A percentile compares a stretch with the other conserved stretches of the same genome.
phyloP scores from a whole-genome alignment of 2,113 vertebrate species.

The Willisornis vidua region DNA sequence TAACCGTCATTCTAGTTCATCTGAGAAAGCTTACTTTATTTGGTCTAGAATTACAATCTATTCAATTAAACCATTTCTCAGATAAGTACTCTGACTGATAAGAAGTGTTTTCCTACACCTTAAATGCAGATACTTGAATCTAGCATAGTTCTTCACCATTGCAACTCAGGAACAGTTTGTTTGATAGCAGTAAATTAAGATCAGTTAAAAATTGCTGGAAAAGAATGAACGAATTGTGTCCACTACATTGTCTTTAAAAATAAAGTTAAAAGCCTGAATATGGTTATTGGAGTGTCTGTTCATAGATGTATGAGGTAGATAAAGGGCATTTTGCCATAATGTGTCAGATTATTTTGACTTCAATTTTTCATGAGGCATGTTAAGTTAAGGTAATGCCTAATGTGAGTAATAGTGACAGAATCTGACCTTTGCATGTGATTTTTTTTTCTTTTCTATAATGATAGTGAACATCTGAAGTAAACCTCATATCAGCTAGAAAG shows the following conservation, averaged over 20 bases:
- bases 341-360: slow-evolving; percentile 58
- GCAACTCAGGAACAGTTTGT: background rate
- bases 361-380: slow-evolving; percentile 31
- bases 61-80: slow-evolving; percentile 46
- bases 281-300: slow-evolving; percentile 40
- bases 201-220: slow-evolving; percentile 1
- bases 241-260: slow-evolving; percentile 37
- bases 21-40: slow-evolving; percentile 26
- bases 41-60: slow-evolving; percentile 15
- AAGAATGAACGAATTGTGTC: slow-evolving; percentile 24
- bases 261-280: slow-evolving; percentile 27
- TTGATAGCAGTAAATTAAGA: background rate
- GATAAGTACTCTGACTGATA: background rate
- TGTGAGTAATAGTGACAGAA: slow-evolving; percentile 38
- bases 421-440: slow-evolving; percentile 30
- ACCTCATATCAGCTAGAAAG: background rate
- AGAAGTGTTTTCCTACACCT: slow-evolving; percentile 2
- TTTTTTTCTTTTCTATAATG: background rate
- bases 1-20: slow-evolving; percentile 36
- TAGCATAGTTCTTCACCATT: background rate
- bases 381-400: slow-evolving; percentile 48
- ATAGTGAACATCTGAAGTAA: slow-evolving; percentile 38
- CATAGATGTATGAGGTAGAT: slow-evolving; percentile 31
- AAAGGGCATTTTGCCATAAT: slow-evolving; percentile 49
- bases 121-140: background rate